Evolutionary conservation across 2,888 invertebrate species (phyloP).

Genomic region (Philereme vetulata): DNA sequence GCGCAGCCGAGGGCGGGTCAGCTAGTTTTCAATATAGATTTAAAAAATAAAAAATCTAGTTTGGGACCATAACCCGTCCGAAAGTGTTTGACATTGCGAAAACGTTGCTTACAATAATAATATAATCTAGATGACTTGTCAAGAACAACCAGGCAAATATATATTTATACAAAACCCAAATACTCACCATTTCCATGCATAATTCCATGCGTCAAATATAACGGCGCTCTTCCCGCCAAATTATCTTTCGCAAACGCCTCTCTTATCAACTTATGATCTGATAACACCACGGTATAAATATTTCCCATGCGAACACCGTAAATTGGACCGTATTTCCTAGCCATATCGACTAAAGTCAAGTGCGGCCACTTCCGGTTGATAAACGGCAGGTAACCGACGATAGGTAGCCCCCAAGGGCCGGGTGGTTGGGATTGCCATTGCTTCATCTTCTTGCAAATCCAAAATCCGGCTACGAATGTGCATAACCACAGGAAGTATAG

Average conservation of each 20-base stretch:
- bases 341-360: constrained; percentile 86
- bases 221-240: constrained; percentile 90
- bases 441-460: constrained; percentile 66
- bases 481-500: constrained; percentile 56
- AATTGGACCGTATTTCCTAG: constrained; percentile 88
- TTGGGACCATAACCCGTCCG: too few species aligned
- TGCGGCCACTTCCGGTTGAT: constrained; percentile 88
- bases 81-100: too few species aligned
- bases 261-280: constrained; percentile 88
- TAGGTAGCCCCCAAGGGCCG: constrained; percentile 91
- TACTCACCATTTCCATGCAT: constrained; percentile 93
- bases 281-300: constrained; percentile 89
- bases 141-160: background rate
- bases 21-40: too few species aligned
- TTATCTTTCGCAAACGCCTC: constrained; percentile 89
- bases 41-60: too few species aligned
- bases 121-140: too few species aligned
- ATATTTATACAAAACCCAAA: background rate
- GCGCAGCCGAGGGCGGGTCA: too few species aligned
- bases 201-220: constrained; percentile 93
- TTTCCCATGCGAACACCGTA: constrained; percentile 90
- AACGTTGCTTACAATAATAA: too few species aligned
- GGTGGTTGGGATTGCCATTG: constrained; percentile 85
- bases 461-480: constrained; percentile 58
- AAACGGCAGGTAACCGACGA: constrained; percentile 91